Base-by-base conservation (phyloP, 2,113 vertebrate genomes). In the Todiramphus chloris region DNA sequence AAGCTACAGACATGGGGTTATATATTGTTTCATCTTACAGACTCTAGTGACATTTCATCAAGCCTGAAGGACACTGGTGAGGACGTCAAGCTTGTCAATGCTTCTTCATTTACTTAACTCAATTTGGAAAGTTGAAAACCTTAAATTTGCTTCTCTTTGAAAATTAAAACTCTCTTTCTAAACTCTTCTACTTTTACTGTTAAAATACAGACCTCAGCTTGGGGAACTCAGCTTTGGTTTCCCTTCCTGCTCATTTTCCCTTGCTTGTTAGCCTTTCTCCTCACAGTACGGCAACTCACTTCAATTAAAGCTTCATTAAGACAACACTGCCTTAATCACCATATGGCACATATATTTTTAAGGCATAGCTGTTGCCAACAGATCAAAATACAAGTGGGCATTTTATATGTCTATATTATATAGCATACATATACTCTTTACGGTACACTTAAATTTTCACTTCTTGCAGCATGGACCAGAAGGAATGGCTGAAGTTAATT, bases 241-340 rank as follows among this genome's bases (percentile, higher is more conserved):
- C 21, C 20, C 9, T 87, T 92, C 3, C n/a, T 72, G 86, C 31
- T 87, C 39, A 31, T 72, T 72, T 94, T 86, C 89, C 89, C 96
- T 92, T 72, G 41, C 90, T 46, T 64, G 27, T 82, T 92, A 92
- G 46, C 68, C 66, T 66, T 87, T 94, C 81, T 79, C 67, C 83
- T 95, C 74, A 67, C 50, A 76, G 83, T n/a, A 73, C 77, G 93
- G 86, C 81, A 94, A 94, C 80, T 87, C 55, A 8, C 53, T 91
- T 91, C 91, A 92, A 94, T 94, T 95, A 94, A 94, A 93, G 86
- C 86, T 50, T 89, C 89, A 92, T 94, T 96, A 96, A 87, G 94
- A 44, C 77, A 31, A 84, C 77, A 62, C 59, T 85, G 70, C 62
- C 70, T 72, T 69, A 89, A 89, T 84, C 90, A 76, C 94, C 83